A percentile compares a stretch with the other conserved stretches of the same genome.
phyloP scores from a whole-genome alignment of 2,113 vertebrate genomes.

The Eulacestoma nigropectus region DNA sequence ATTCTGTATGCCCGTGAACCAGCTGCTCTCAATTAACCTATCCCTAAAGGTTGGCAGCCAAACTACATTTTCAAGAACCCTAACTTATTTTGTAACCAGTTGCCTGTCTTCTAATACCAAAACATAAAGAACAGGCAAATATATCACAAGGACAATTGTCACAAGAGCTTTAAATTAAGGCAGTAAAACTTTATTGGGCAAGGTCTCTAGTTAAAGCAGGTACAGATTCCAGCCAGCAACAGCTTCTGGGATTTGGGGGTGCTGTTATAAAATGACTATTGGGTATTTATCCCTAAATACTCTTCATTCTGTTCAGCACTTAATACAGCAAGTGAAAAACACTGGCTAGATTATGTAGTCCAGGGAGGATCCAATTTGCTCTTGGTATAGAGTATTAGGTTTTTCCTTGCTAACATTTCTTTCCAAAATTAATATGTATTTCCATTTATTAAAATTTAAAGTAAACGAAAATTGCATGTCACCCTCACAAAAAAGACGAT shows the following conservation, averaged over 20 bases:
- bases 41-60: not conserved
- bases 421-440: not conserved
- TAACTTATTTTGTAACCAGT: not conserved
- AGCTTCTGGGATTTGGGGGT: not conserved
- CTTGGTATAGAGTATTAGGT: not conserved
- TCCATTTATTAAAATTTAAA: not conserved
- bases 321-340: not conserved
- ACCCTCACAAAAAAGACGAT: accelerated
- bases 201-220: not conserved
- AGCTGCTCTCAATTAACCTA: not conserved
- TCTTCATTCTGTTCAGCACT: not conserved
- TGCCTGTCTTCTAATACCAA: not conserved
- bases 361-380: not conserved
- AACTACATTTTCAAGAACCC: not conserved
- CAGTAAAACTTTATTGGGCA: not conserved
- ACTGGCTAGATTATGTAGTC: not conserved
- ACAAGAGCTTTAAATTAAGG: not conserved
- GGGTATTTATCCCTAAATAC: not conserved
- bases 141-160: not conserved
- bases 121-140: not conserved
- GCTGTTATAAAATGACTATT: not conserved
- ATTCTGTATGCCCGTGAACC: not conserved
- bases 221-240: not conserved
- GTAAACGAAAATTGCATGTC: not conserved
- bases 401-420: not conserved